Evolutionary conservation across 64 coral and sea anemone species (phyloP).

Genomic region (Pachyseris speciosa): DNA sequence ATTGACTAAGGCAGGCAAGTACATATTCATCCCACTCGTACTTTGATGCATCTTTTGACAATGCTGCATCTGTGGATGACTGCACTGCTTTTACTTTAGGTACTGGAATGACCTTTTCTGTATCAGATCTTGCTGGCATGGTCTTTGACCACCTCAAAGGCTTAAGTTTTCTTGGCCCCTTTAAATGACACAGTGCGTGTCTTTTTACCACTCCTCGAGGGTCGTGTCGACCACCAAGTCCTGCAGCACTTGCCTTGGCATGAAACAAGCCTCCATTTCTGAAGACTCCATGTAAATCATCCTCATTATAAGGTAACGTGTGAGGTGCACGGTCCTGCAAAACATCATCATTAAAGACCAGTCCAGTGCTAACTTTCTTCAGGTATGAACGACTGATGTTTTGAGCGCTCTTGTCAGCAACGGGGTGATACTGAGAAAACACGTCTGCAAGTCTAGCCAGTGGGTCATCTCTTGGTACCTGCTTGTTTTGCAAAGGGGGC

Average conservation of each 20-base stretch:
- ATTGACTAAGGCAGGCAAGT: slow-evolving; percentile 85
- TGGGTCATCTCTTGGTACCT: slow-evolving; percentile 19
- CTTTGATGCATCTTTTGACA: not conserved
- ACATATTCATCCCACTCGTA: slow-evolving; percentile 92
- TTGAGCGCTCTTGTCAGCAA: slow-evolving; percentile 67
- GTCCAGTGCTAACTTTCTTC: slow-evolving; percentile 79
- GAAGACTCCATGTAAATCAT: slow-evolving; percentile 64
- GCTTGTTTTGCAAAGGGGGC: not conserved
- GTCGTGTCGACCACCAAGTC: slow-evolving; percentile 81
- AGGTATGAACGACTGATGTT: slow-evolving; percentile 77
- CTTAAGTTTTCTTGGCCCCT: slow-evolving; percentile 83
- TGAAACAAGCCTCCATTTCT: slow-evolving; percentile 64
- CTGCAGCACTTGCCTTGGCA: slow-evolving; percentile 27
- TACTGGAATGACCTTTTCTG: not conserved
- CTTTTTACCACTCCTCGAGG: slow-evolving; percentile 66
- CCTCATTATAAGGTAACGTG: slow-evolving; percentile 73
- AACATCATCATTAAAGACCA: slow-evolving; percentile 80
- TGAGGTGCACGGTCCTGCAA: slow-evolving; percentile 81
- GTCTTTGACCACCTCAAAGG: slow-evolving; percentile 55
- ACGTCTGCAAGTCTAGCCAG: slow-evolving; percentile 62
- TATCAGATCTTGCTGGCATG: not conserved
- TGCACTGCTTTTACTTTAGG: not conserved
- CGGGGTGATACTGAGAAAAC: slow-evolving; percentile 47
- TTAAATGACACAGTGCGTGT: slow-evolving; percentile 83
- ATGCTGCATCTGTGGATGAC: not conserved